Evolutionary conservation across 2,888 invertebrate genomes (phyloP).

Genomic region (Temnothorax rugatulus): DNA sequence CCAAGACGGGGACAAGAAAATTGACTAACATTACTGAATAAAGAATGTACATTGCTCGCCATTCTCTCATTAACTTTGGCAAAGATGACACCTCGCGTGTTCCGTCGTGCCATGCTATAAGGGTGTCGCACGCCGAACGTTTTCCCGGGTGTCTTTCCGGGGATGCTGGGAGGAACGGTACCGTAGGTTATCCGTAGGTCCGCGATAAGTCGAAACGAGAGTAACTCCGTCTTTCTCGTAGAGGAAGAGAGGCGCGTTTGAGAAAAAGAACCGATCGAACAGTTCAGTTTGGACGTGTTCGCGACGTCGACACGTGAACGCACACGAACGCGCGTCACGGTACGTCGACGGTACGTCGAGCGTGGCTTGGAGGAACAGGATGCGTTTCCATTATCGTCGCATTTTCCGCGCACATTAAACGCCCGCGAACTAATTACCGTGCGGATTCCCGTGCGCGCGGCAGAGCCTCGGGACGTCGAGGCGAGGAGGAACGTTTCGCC

Average conservation of each 20-base stretch:
- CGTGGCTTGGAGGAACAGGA: neutral
- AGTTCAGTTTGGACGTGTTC: conserved; percentile 23
- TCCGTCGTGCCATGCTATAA: neutral
- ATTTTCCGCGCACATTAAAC: conserved; percentile 16
- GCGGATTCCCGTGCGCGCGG: conserved; percentile 8
- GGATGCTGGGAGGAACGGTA: conserved; percentile 2
- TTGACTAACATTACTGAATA: neutral
- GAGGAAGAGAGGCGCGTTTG: neutral
- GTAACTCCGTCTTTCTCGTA: neutral
- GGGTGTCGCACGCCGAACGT: neutral
- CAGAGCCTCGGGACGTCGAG: conserved; percentile 6
- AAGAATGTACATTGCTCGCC: neutral
- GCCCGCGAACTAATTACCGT: conserved; percentile 35
- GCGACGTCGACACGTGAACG: conserved; percentile 28
- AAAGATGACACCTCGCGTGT: neutral
- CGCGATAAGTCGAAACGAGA: neutral
- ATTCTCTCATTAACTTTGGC: conserved; percentile 22
- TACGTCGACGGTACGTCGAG: neutral
- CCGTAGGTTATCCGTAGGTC: neutral
- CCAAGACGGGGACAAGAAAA: neutral
- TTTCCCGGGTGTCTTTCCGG: neutral
- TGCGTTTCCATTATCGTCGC: neutral
- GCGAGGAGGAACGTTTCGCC: conserved; percentile 20
- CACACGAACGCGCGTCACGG: conserved; percentile 23
- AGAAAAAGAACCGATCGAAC: conserved; percentile 19